Base-by-base conservation (phyloP, 2,888 invertebrate species). In the Epinotia demarniana region DNA sequence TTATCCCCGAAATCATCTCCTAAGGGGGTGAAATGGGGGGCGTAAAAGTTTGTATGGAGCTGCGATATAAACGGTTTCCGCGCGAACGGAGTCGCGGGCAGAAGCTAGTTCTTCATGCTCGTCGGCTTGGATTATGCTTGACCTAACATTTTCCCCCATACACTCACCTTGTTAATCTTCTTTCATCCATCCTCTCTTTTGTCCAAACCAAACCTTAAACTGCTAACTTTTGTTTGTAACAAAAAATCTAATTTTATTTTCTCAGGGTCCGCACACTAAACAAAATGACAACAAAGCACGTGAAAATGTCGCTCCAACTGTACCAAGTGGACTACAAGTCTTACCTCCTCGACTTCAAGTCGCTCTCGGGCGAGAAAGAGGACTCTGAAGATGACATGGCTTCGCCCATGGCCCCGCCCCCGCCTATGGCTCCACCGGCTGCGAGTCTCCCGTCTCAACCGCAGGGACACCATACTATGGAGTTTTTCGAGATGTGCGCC, bases 401-500 rank as follows among this genome's bases (percentile, higher is more conserved):
- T 0, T 81, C 87, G 6, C 79, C 85, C 43, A 84, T 90, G 63
- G 80, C 87, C 55, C 79, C 86, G 13, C 79, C 90, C 33, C 80
- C 88, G 3, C 86, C 79, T 13, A 84, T 83, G 1, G 79, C 81
- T 3, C 78, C 82, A n/a, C 86, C 90, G 49, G 83, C 90, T 66
- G 80, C 88, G 78, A 57, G 78, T 88, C 79, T 88, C 76, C 46
- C 81, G 76, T 72, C 80, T 13, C 46, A 81, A 55, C 85, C 88
- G 0, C 95, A 95, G 33, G 98, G 97, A 0, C 99, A 99, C 87
- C 99, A 99, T 90, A 99, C 99, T 1, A 99, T 99, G 98, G 99
- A 99, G 94, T 99, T 99, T 94, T 99, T 99, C 87, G 99, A 99
- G 94, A 99, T 99, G 99, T 99, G 99, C 92, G 99, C 99, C 23